Percentiles rank a stretch among this genome's conserved stretches.
Evolutionary conservation across 2,797 vertebrate genomes (phyloP).

Genomic region (Amblyopsis hoosieri): DNA sequence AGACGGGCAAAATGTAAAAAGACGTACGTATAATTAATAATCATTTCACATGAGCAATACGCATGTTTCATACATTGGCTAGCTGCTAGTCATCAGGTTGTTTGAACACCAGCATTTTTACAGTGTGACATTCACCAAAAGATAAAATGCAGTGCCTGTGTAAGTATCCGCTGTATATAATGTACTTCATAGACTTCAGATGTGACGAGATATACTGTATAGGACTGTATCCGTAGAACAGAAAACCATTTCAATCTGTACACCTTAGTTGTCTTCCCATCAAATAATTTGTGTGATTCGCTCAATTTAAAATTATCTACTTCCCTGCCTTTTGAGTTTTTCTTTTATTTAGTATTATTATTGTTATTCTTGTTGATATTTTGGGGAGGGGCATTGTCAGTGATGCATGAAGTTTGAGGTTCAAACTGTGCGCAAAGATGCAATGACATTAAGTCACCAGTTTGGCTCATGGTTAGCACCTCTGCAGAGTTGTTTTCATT

Average conservation of each 20-base stretch:
- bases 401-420: slow-evolving; percentile 26
- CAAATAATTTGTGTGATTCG: slow-evolving; percentile 76
- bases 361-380: slow-evolving; percentile 3
- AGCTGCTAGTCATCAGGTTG: slow-evolving; percentile 86
- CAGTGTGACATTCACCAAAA: slow-evolving; percentile 78
- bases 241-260: slow-evolving; percentile 84
- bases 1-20: slow-evolving; percentile 76
- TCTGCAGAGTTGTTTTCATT: slow-evolving; percentile 91
- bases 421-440: slow-evolving; percentile 86
- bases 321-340: slow-evolving; percentile 85
- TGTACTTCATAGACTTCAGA: slow-evolving; percentile 87
- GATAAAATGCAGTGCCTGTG: slow-evolving; percentile 94
- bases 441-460: slow-evolving; percentile 91
- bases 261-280: slow-evolving; percentile 75
- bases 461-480: slow-evolving; percentile 59
- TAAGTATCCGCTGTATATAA: slow-evolving; percentile 92
- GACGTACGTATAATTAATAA: slow-evolving; percentile 80
- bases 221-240: slow-evolving; percentile 67
- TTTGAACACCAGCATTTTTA: slow-evolving; percentile 88
- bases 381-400: neutral
- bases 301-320: slow-evolving; percentile 85
- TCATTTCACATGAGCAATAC: slow-evolving; percentile 82
- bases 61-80: slow-evolving; percentile 80
- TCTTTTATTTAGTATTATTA: slow-evolving; percentile 88
- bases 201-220: slow-evolving; percentile 81